Base-by-base conservation (phyloP, 2,113 vertebrate genomes). In the Cheilinus undulatus region DNA sequence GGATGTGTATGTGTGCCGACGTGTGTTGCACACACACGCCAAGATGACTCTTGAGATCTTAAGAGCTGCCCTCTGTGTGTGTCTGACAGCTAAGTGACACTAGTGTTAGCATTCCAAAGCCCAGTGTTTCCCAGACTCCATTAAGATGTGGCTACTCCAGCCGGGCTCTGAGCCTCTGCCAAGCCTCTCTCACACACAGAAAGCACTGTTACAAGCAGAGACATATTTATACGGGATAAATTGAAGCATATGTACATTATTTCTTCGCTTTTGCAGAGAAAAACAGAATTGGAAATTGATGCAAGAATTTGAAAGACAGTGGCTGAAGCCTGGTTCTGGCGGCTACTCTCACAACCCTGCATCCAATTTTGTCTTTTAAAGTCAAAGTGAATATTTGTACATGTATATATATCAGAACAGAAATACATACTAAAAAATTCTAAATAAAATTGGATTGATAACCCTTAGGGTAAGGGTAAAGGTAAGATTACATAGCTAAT, bases 41-140 rank as follows among this genome's bases (percentile, higher is more conserved):
- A 85, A 63, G 38, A n/a, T 17, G 26, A 32, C 72, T 71, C 82
- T 85, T 59, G 57, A 87, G 80, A 64, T 81, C 59, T 82, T 67
- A 76, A 88, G 84, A 87, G 85, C 73, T 48, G 54, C 70, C 67
- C 83, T 68, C 67, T 83, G 73, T 90, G 82, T 64, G 76, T 78
- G 52, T 80, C 60, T 76, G 87, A 63, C 76, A 78, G 84, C 63
- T 43, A 76, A 88, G 85, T 56, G 77, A 84, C 80, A 72, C 74
- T 80, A 69, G 71, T 46, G 84, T 77, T 65, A 88, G 85, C 83
- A 84, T 82, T 80, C 80, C 84, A 87, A 83, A 87, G 83, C 62
- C 86, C 83, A 81, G 65, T 76, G 84, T 91, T 92, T 85, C 81
- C 61, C 73, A 58, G 76, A 78, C 54, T 77, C 70, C 79, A 86